Conservation (phyloP, 2,888 invertebrate species). For the Tenthredo livida region DNA sequence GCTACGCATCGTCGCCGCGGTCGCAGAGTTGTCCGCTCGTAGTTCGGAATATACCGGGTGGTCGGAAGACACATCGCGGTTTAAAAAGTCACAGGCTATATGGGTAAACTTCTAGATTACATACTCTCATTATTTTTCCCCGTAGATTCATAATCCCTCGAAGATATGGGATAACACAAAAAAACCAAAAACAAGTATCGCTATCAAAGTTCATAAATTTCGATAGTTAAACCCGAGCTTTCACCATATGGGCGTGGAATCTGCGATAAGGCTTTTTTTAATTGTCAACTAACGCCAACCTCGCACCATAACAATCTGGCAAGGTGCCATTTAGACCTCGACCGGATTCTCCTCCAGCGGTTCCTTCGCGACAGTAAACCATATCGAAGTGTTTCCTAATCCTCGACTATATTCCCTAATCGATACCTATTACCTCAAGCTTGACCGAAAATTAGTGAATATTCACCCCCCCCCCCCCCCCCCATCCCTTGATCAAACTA, state of each 20-base stretch:
- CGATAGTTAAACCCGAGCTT: background rate
- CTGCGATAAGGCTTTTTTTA: constrained; percentile 37
- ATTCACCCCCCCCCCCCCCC: background rate
- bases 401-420: constrained; percentile 14
- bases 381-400: background rate
- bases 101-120: background rate
- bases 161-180: background rate
- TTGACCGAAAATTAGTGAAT: background rate
- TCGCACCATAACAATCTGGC: background rate
- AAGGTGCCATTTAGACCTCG: constrained; percentile 16
- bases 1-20: constrained; percentile 77
- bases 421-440: constrained; percentile 16
- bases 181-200: background rate
- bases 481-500: background rate
- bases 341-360: background rate
- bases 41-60: constrained; percentile 43
- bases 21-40: constrained; percentile 67
- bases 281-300: constrained; percentile 23
- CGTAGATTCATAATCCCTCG: too few species aligned
- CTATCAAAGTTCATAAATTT: background rate
- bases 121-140: background rate
- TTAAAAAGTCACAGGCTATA: background rate
- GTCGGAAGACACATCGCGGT: background rate
- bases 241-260: constrained; percentile 4
- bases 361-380: background rate